Percentiles rank a stretch among this genome's conserved stretches.
Conservation (phyloP, 2,888 invertebrate species). For the Apoda limacodes region DNA sequence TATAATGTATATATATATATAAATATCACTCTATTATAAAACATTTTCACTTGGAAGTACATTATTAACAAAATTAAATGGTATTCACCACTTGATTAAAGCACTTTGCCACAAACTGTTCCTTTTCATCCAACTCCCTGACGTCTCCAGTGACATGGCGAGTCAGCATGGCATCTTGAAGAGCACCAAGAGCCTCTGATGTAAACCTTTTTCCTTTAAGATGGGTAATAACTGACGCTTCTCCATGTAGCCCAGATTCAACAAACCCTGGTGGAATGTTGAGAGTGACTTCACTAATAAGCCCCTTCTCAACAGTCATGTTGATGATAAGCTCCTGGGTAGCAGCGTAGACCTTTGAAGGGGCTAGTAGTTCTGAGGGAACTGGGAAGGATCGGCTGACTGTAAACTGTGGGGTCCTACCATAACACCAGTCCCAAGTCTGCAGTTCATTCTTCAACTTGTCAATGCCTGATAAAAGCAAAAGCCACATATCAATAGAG, state of each 20-base stretch:
- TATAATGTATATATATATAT: slow-evolving; percentile 1
- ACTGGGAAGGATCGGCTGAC: slow-evolving; percentile 75
- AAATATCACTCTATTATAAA: too few species aligned
- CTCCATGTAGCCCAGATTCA: slow-evolving; percentile 70
- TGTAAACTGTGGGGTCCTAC: slow-evolving; percentile 87
- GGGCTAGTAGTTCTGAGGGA: slow-evolving; percentile 61
- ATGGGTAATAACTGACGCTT: slow-evolving; percentile 74
- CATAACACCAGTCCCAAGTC: slow-evolving; percentile 91
- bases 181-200: slow-evolving; percentile 70
- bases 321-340: slow-evolving; percentile 70
- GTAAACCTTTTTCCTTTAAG: slow-evolving; percentile 76
- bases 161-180: slow-evolving; percentile 67
- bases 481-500: too few species aligned
- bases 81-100: slow-evolving; percentile 73
- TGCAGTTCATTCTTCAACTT: slow-evolving; percentile 76
- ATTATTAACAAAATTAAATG: too few species aligned
- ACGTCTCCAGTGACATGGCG: slow-evolving; percentile 38
- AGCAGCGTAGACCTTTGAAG: slow-evolving; percentile 42
- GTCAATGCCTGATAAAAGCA: slow-evolving; percentile 80
- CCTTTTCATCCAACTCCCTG: slow-evolving; percentile 60
- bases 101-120: slow-evolving; percentile 73
- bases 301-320: slow-evolving; percentile 74
- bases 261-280: slow-evolving; percentile 72
- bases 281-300: slow-evolving; percentile 74
- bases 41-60: too few species aligned